Conservation (phyloP, 2,797 vertebrate genomes). For the Protosalanx chinensis region DNA sequence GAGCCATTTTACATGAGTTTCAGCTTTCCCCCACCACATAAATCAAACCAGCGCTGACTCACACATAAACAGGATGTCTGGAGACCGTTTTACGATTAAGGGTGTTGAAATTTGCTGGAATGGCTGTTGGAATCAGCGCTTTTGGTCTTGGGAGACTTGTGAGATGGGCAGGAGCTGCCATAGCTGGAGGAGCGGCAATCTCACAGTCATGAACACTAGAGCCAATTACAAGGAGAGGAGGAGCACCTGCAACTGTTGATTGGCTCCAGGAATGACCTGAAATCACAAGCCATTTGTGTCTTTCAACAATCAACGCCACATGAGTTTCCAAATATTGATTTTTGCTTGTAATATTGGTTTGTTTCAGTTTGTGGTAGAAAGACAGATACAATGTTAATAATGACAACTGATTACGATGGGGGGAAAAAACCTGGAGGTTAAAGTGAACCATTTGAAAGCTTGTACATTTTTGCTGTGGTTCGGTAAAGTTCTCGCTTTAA, state of each 20-base stretch:
- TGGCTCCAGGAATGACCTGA: conserved; percentile 1
- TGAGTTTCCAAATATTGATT: not conserved
- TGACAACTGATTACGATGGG: conserved; percentile 45
- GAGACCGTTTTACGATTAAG: conserved; percentile 1
- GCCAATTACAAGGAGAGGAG: conserved; percentile 9
- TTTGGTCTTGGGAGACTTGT: conserved; percentile 3
- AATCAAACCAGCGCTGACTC: conserved; percentile 69
- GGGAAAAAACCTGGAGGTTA: conserved; percentile 54
- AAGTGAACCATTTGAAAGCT: conserved; percentile 60
- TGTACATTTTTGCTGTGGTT: conserved; percentile 49
- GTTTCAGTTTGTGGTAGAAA: not conserved
- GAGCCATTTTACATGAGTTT: conserved; percentile 48
- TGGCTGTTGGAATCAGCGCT: conserved; percentile 13
- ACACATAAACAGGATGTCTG: conserved; percentile 46
- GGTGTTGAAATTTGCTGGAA: conserved; percentile 2
- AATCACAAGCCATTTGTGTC: conserved; percentile 17
- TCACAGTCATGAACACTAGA: conserved; percentile 8
- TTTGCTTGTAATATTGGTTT: not conserved
- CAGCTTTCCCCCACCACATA: conserved; percentile 66
- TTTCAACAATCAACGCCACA: not conserved
- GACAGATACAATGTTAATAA: not conserved
- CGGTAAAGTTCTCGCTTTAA: conserved; percentile 58
- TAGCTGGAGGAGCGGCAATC: conserved; percentile 14
- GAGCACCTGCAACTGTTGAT: not conserved
- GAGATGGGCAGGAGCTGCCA: conserved; percentile 10